phyloP scores from a whole-genome alignment of 2,113 vertebrate species.

The Dicaeum eximium region DNA sequence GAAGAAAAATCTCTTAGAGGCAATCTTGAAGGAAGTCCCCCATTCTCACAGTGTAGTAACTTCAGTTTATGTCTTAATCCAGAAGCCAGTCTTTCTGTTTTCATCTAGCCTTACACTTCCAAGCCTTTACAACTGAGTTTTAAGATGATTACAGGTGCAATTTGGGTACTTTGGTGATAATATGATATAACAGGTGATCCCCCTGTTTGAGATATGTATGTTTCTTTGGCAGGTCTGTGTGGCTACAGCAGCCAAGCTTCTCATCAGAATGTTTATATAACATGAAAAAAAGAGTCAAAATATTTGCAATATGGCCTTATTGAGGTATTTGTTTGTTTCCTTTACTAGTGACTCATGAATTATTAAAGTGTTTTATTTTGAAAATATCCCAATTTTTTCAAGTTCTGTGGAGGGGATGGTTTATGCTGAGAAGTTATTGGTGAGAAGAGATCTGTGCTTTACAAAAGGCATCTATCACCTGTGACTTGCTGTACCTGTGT shows the following conservation, averaged over 20 bases:
- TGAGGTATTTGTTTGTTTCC: neutral
- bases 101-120: neutral
- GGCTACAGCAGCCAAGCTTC: neutral
- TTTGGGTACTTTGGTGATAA: neutral
- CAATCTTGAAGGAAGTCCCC: neutral
- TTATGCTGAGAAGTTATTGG: neutral
- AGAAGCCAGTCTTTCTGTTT: neutral
- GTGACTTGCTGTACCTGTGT: neutral
- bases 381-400: neutral
- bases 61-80: neutral
- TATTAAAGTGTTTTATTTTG: neutral
- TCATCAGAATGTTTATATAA: neutral
- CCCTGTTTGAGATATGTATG: neutral
- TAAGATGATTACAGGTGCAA: neutral
- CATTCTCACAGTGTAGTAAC: neutral
- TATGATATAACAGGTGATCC: neutral
- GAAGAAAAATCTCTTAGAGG: neutral
- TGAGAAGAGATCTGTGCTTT: neutral
- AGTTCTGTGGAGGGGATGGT: neutral
- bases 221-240: neutral
- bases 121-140: neutral
- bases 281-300: neutral
- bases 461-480: neutral
- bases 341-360: neutral
- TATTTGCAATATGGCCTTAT: neutral